Evolutionary conservation across 2,113 vertebrate species (phyloP).

Genomic region (Globicephala melas): DNA sequence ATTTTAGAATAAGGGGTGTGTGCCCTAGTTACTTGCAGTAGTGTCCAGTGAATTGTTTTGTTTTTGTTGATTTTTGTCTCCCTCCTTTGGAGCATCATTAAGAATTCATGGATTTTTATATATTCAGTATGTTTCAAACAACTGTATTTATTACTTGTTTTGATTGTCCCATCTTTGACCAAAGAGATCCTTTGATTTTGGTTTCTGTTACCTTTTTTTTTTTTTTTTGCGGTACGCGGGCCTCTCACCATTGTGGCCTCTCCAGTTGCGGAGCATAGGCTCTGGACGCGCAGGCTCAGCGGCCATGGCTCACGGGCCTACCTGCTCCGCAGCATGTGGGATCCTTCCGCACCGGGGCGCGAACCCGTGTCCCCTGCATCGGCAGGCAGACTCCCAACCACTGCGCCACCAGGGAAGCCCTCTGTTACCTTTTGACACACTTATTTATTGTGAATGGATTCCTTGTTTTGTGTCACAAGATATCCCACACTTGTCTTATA

Average conservation of each 20-base stretch:
- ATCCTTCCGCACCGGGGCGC: accelerated
- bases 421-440: background rate
- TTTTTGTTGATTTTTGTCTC: background rate
- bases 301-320: too few species aligned
- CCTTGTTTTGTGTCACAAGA: background rate
- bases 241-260: too few species aligned
- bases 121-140: background rate
- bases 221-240: too few species aligned
- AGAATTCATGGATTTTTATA: background rate
- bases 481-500: background rate
- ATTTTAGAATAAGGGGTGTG: background rate
- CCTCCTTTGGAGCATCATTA: background rate
- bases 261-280: too few species aligned
- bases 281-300: too few species aligned
- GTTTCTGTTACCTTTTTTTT: background rate
- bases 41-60: background rate
- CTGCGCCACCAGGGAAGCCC: too few species aligned
- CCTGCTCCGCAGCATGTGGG: too few species aligned
- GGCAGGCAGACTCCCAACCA: too few species aligned
- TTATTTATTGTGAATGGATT: background rate
- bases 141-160: background rate
- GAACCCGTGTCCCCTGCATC: too few species aligned
- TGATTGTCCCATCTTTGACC: background rate
- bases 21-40: background rate
- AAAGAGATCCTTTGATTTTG: background rate